phyloP scores from a whole-genome alignment of 1,140 invertebrate genomes.

The Medauroidea extradentata region DNA sequence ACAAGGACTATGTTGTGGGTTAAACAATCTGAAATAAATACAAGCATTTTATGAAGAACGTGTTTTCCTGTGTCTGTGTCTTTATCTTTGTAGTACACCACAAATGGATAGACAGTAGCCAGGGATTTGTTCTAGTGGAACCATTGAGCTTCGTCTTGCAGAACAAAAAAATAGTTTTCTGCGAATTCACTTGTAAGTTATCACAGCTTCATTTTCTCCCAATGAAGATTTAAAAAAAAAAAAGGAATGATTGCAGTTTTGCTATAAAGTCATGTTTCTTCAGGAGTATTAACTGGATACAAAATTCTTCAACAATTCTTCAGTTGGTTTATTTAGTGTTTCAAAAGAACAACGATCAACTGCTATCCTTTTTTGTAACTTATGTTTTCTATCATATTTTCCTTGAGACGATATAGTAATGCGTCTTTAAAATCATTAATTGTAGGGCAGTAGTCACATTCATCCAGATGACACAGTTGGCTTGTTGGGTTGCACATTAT shows the following conservation, averaged over 20 bases:
- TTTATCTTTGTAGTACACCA: background rate
- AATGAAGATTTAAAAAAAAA: background rate
- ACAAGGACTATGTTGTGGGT: no score
- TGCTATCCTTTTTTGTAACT: background rate
- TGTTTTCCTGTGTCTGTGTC: no score
- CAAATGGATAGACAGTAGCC: conserved; percentile 28
- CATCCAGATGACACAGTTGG: background rate
- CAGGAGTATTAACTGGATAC: background rate
- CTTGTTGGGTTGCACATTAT: no score
- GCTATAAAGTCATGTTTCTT: background rate
- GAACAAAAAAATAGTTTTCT: conserved; percentile 28
- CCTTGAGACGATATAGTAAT: background rate
- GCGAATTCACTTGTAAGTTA: conserved; percentile 26
- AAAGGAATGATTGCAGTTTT: background rate
- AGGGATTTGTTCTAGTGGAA: conserved; percentile 25
- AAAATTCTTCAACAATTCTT: background rate
- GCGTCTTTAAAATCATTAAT: background rate
- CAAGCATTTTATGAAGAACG: no score
- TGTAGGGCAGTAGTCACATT: background rate
- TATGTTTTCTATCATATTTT: background rate
- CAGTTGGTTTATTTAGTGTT: background rate
- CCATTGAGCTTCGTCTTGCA: conserved; percentile 24
- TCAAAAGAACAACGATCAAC: background rate
- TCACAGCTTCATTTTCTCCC: background rate
- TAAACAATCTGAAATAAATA: no score